These are phyloP conservation scores for Mohoua ochrocephala DNA, from an alignment of 2,113 vertebrate species.

Conservation along the genomic window DNA sequence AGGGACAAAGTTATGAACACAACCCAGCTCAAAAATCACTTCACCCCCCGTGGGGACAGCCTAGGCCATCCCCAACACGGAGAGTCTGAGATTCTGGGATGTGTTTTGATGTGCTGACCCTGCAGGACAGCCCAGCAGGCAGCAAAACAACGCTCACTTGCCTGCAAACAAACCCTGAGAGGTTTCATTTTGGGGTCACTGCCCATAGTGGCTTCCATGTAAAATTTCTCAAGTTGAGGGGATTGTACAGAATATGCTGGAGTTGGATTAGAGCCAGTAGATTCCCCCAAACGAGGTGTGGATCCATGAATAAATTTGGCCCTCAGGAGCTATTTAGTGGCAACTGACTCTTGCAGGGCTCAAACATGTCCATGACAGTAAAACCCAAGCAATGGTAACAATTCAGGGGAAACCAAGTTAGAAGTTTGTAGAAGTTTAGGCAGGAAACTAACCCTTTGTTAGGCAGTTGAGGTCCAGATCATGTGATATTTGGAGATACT, in stretches of 20 bases:
- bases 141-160: background rate
- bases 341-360: background rate
- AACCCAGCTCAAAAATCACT: background rate
- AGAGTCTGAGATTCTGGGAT: background rate
- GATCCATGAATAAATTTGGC: background rate
- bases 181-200: background rate
- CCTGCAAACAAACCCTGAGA: background rate
- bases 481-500: accelerated
- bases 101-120: background rate
- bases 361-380: background rate
- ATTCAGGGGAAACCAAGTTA: background rate
- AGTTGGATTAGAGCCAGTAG: background rate
- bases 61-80: accelerated
- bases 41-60: accelerated
- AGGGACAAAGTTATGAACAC: background rate
- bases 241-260: background rate
- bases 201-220: background rate
- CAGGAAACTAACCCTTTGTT: background rate
- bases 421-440: background rate
- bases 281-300: background rate
- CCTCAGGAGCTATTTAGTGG: background rate
- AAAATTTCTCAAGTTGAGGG: background rate
- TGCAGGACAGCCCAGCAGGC: background rate
- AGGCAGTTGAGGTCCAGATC: background rate
- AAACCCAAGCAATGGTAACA: background rate